Conservation (phyloP, 2,113 vertebrate species). For the Thymallus thymallus region DNA sequence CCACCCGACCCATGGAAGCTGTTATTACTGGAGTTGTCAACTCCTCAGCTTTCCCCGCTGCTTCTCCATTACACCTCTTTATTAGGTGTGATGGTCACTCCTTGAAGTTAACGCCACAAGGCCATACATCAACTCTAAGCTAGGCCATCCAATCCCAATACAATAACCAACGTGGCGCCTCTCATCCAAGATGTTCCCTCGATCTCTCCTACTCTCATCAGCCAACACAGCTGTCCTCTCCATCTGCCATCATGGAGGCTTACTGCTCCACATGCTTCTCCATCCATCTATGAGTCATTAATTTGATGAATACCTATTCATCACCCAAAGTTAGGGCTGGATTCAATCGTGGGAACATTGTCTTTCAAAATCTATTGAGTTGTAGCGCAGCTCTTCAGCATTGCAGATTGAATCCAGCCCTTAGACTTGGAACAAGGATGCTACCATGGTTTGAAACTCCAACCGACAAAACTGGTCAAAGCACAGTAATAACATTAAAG, state of each 20-base stretch:
- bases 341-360: too few species aligned
- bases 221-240: constrained; percentile 1
- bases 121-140: neutral
- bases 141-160: constrained; percentile 4
- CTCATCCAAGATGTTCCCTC: neutral
- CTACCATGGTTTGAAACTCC: neutral
- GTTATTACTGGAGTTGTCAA: neutral
- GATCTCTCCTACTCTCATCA: neutral
- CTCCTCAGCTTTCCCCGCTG: neutral
- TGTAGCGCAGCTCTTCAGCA: too few species aligned
- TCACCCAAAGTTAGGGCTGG: neutral
- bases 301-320: neutral
- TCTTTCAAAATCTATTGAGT: too few species aligned
- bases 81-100: neutral
- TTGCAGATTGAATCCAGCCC: too few species aligned
- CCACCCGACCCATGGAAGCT: neutral
- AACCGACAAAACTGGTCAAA: neutral
- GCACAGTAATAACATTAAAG: neutral
- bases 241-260: neutral
- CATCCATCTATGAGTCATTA: constrained; percentile 1
- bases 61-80: neutral
- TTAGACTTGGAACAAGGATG: neutral
- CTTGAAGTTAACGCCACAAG: neutral
- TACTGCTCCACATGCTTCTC: neutral
- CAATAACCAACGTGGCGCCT: neutral